Evolutionary conservation across 2,888 invertebrate genomes (phyloP), one percentile per base, ranked within the genome.

Genomic region (Yponomeuta malinellus): DNA sequence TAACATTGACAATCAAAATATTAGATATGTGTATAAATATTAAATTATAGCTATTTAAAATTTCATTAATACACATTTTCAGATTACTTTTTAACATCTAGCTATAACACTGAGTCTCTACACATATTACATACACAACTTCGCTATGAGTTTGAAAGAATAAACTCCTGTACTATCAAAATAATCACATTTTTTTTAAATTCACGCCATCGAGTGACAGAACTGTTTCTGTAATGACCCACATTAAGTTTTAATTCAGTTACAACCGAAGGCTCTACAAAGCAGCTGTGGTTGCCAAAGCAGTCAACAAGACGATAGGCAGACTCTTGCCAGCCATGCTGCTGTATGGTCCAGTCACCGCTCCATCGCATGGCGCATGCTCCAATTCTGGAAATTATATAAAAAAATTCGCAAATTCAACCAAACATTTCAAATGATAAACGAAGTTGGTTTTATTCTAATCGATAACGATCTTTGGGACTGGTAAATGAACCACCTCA

Each of bases 311-410:
- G 63, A 90, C 79, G 67, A 91, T 78, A 0, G 92, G 91, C 29
- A 91, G 78, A 10, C 86, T 86, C 0, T 90, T 90, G 23, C 89
- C 90, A 0, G 91, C 92, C 0, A 90, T 88, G 75, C 92, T 92
- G 79, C 92, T 92, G 76, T 92, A 90, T 0, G 90, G 92, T 0
- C 92, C 92, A 0, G 92, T 92, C 4, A 92, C 92, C 2, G 92
- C 93, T 5, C 92, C 88, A 71, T 93, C 92, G 73, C 93, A 93
- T 4, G 92, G 92, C 10, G 87, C 89, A 70, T 86, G 89, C 75
- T 91, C 91, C 79, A 92, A 73, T 81, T 90, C 92, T 92, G 86
- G 71, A 88, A 87, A 31, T 2, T 48, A 6, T 15, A 68, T 48
- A 48, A 74, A 72, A 52, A 72, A 65, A 12, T 71, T 71, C 5